Evolutionary conservation across 2,113 vertebrate genomes (phyloP).

Genomic region (Passer montanus): DNA sequence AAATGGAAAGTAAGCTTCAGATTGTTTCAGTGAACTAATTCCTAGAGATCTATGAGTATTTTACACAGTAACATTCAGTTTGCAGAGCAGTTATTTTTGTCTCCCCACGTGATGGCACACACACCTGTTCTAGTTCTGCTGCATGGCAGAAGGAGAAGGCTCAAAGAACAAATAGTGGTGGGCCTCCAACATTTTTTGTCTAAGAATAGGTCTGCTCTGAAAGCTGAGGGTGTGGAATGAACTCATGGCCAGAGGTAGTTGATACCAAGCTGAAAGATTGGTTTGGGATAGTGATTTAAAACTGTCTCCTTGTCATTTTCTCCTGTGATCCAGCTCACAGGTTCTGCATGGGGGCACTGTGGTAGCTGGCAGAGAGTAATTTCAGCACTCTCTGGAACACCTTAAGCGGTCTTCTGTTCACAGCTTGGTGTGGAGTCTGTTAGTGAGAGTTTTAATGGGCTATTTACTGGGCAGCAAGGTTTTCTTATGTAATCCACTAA

Average conservation of each 20-base stretch:
- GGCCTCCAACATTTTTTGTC: background rate
- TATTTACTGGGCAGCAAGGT: background rate
- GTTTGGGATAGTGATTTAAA: background rate
- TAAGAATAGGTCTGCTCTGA: background rate
- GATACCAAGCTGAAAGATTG: background rate
- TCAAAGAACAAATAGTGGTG: background rate
- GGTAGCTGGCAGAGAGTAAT: background rate
- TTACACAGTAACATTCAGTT: background rate
- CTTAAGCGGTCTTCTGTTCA: background rate
- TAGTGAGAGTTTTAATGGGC: background rate
- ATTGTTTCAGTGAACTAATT: background rate
- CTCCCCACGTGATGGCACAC: background rate
- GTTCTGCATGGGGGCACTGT: accelerated
- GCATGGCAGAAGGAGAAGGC: background rate
- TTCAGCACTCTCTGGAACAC: background rate
- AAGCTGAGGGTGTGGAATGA: background rate
- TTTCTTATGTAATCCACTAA: background rate
- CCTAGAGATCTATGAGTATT: background rate
- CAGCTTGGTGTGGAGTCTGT: background rate
- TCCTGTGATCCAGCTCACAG: background rate
- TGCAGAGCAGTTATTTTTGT: background rate
- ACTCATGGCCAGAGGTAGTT: background rate
- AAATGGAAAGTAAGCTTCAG: background rate
- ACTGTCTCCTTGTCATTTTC: background rate
- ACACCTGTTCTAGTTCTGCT: background rate